Conservation (phyloP, 2,888 invertebrate species). For the Andrena minutula region DNA sequence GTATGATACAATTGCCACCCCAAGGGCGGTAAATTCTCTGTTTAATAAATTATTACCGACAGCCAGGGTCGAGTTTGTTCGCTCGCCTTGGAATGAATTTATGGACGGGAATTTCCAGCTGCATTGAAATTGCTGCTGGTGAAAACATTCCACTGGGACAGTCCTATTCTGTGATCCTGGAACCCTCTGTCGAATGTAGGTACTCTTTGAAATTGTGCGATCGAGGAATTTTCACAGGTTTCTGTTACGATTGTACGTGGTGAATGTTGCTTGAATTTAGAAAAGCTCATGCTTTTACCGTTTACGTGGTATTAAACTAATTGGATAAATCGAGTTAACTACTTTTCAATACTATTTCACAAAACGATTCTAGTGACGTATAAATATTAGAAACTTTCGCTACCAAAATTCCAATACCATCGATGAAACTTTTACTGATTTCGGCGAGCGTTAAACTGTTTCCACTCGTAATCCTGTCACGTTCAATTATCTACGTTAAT, state of each 20-base stretch:
- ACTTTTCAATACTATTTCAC: background rate
- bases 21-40: conserved; percentile 4
- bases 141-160: background rate
- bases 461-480: background rate
- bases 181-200: background rate
- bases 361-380: background rate
- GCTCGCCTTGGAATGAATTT: background rate
- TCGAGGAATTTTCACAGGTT: too few relatives aligned
- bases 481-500: conserved; percentile 22
- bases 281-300: too few relatives aligned
- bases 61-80: background rate
- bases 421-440: background rate
- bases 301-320: too few relatives aligned
- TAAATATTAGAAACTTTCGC: background rate
- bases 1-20: background rate
- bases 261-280: too few relatives aligned
- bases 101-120: background rate
- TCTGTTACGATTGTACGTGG: too few relatives aligned
- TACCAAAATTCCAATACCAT: background rate
- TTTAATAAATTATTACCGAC: conserved; percentile 2
- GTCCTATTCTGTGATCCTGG: background rate
- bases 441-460: too few relatives aligned
- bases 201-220: too few relatives aligned
- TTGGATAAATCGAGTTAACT: background rate
- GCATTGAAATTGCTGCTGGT: conserved; percentile 6